Evolutionary conservation across 2,113 vertebrate species (phyloP).

Genomic region (Crypturellus undulatus): DNA sequence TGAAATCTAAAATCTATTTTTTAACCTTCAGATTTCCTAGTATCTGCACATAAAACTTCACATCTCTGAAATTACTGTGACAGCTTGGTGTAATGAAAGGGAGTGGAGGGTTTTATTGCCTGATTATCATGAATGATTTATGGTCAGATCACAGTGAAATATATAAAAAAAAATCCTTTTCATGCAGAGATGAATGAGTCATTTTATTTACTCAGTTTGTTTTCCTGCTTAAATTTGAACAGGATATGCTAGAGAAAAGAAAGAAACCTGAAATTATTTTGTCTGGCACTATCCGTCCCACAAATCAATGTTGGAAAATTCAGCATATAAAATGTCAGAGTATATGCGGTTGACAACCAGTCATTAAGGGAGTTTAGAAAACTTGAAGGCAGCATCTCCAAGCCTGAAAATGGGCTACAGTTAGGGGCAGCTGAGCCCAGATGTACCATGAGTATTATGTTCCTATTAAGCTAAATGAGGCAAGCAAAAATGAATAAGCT

Average conservation of each 20-base stretch:
- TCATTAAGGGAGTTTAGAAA: background rate
- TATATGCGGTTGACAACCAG: background rate
- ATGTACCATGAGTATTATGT: background rate
- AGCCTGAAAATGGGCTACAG: background rate
- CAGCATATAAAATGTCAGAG: background rate
- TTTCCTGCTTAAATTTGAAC: background rate
- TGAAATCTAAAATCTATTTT: background rate
- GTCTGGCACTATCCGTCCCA: background rate
- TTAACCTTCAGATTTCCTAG: background rate
- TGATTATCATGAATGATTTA: background rate
- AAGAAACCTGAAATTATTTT: background rate
- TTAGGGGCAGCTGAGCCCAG: background rate
- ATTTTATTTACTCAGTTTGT: slow-evolving; percentile 8
- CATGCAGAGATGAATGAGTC: background rate
- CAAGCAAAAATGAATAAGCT: background rate
- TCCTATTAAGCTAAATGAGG: background rate
- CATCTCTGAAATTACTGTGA: background rate
- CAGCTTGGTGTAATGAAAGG: background rate
- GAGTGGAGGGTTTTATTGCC: background rate
- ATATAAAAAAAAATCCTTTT: background rate
- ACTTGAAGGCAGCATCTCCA: background rate
- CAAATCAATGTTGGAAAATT: background rate
- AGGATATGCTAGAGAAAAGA: background rate
- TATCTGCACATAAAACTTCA: background rate
- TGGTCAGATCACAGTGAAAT: background rate